A percentile compares a stretch with the other conserved stretches of the same genome.
These are phyloP conservation scores for Heteractis magnifica DNA, from an alignment of 92 coral and sea anemone species.

Conservation along the genomic window DNA sequence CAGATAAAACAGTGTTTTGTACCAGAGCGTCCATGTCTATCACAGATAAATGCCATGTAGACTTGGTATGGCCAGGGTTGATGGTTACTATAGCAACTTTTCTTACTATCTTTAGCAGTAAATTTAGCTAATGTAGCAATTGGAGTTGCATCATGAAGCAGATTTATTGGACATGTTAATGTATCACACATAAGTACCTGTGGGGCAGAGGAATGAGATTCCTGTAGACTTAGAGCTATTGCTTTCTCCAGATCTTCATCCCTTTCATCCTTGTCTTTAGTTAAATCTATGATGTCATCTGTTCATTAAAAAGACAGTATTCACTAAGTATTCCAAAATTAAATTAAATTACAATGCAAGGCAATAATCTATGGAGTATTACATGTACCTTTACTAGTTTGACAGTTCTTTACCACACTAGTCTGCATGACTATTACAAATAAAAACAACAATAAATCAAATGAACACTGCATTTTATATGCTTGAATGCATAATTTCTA, in stretches of 20 bases:
- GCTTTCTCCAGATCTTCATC: constrained; percentile 88
- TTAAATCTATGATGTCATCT: constrained; percentile 86
- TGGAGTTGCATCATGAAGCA: neutral
- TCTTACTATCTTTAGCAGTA: constrained; percentile 23
- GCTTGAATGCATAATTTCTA: neutral
- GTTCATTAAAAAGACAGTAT: neutral
- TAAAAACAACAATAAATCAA: neutral
- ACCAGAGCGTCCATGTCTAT: constrained; percentile 27
- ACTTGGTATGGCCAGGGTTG: constrained; percentile 17
- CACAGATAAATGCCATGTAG: constrained; percentile 20
- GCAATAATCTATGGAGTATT: too few species aligned
- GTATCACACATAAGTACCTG: constrained; percentile 20
- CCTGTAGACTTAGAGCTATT: constrained; percentile 82
- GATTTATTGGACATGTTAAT: too few species aligned
- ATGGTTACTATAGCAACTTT: constrained; percentile 30
- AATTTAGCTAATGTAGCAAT: constrained; percentile 25
- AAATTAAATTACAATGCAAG: too few species aligned
- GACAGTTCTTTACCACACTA: constrained; percentile 36
- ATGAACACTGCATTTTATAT: too few species aligned
- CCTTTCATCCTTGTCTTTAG: constrained; percentile 70
- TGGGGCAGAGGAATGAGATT: constrained; percentile 63
- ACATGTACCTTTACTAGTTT: constrained; percentile 32
- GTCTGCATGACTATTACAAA: constrained; percentile 11
- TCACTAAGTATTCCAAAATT: too few species aligned
- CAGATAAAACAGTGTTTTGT: neutral